Evolutionary conservation across 2,113 vertebrate genomes (phyloP), one percentile per base, ranked within the genome.

Genomic region (Passer montanus): DNA sequence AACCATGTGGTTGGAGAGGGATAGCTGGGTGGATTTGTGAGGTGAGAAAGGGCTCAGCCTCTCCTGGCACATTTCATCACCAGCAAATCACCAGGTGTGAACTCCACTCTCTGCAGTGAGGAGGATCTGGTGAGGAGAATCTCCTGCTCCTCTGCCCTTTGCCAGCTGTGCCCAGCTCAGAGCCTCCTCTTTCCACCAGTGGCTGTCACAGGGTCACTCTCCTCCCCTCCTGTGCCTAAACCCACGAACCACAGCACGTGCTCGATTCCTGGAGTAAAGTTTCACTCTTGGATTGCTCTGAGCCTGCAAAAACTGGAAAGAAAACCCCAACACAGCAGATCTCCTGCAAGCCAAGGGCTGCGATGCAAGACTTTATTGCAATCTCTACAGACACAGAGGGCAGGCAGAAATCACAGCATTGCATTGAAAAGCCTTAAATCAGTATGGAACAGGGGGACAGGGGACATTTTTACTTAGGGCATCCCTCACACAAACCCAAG

Each of bases 51-150:
- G 64, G 70, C 43, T 86, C 53, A 53, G 43, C 47, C 59, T 43
- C 41, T 69, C 37, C 43, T 59, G 21, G 49, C 31, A 59, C 17
- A n/a, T 77, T 81, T 86, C 74, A 31, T 63, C 72, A 63, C 33
- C 58, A 81, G 26, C 35, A 78, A 37, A 35, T 72, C 35, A 35
- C 30, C n/a, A 16, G 37, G 4, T 66, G 19, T 47, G 28, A 46
- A 26, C 41, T 55, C 35, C 7, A 13, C 30, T 24, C 5, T 5
- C 46, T 0, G 0, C 43, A 37, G 37, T 2, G 4, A 37, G 53
- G n/a, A 73, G 43, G 37, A n/a, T 31, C 30, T 89, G 47, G 17
- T 53, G 60, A 53, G 37, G 44, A 77, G 22, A 7, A 6, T 58
- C 37, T 82, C 47, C 86, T 58, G 0, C 33, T 76, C 7, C 60